Percentiles rank a stretch among this genome's conserved stretches.
Conservation (phyloP, 1,140 invertebrate genomes). For the Pogonognathellus flavescens region DNA sequence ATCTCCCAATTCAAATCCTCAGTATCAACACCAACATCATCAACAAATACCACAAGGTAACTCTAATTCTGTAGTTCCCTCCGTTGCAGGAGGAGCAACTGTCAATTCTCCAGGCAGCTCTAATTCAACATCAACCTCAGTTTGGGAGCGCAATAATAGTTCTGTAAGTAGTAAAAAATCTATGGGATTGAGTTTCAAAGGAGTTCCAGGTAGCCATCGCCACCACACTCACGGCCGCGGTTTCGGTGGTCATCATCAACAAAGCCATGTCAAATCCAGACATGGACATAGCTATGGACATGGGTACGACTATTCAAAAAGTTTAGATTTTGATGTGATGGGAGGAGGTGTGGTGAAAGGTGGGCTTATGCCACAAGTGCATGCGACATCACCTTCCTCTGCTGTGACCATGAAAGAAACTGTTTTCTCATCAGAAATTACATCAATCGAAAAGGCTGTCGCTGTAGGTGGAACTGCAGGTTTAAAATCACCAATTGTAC, state of each 20-base stretch:
- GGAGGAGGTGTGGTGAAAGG: conserved; percentile 4
- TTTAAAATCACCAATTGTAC: conserved; percentile 3
- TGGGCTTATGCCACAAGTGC: conserved; percentile 29
- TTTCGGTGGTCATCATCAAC: conserved; percentile 36
- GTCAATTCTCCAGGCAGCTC: background rate
- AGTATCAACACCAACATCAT: conserved; percentile 63
- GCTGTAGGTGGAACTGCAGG: background rate
- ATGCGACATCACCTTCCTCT: background rate
- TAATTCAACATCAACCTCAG: conserved; percentile 31
- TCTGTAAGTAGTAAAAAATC: conserved; percentile 40
- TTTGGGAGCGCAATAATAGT: conserved; percentile 60
- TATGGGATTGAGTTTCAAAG: conserved; percentile 25
- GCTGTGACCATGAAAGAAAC: conserved; percentile 65
- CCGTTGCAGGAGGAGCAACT: background rate
- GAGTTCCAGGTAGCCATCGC: conserved; percentile 40
- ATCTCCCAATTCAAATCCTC: conserved; percentile 56
- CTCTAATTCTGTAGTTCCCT: conserved; percentile 5
- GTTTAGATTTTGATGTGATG: conserved; percentile 34
- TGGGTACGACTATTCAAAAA: conserved; percentile 54
- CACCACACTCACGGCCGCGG: conserved; percentile 33
- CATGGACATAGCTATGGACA: conserved; percentile 53
- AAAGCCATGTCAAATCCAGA: conserved; percentile 56
- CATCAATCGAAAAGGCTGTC: conserved; percentile 64
- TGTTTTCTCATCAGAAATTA: conserved; percentile 66
- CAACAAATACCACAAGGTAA: conserved; percentile 25